Base-by-base conservation (phyloP, 2,113 vertebrate species). In the Ailuropoda melanoleuca region DNA sequence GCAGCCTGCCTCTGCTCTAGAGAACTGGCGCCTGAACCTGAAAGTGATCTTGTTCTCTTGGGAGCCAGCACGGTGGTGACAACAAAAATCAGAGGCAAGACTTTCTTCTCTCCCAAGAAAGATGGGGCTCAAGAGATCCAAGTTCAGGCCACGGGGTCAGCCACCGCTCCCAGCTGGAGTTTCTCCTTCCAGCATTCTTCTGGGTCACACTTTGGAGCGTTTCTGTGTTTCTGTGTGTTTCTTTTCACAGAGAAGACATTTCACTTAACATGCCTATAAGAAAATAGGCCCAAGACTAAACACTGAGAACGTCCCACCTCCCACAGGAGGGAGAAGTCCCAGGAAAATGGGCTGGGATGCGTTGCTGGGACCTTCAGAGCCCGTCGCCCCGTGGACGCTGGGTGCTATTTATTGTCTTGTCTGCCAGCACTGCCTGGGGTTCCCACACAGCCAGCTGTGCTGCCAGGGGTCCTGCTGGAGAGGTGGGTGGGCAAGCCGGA, bases 211-310 rank as follows among this genome's bases (percentile, higher is more conserved):
- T 88, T 68, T 31, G 37, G 70, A 74, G 8, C 12, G 14, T 64
- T 80, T 83, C 56, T 17, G 64, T 72, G 55, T 88, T 91, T 78
- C 75, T 80, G 29, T 18, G 34, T 91, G 55, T 83, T 88, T 95
- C 75, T 94, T 96, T 93, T 66, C 77, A 66, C 62, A 31, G 37
- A 91, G 53, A 95, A 77, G 89, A 85, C 24, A 29, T 85, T 94
- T 93, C 60, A 80, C 21, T 89, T 92, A 68, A 6, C 64, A 75
- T 13, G 34, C 62, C 70, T 84, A 1, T 48, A 53, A 60, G 90
- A 93, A 96, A 93, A 77, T 10, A 77, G 46, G 62, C 24, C 39
- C 3, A n/a, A 93, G 66, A 70, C 37, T 24, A 11, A 68, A 46
- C 37, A 39, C 29, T 31, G 77, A 58, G 74, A 46, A 21, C 1